A percentile compares a stretch with the other conserved stretches of the same genome.
Evolutionary conservation across 2,113 vertebrate species (phyloP).

Genomic region (Pteronura brasiliensis): DNA sequence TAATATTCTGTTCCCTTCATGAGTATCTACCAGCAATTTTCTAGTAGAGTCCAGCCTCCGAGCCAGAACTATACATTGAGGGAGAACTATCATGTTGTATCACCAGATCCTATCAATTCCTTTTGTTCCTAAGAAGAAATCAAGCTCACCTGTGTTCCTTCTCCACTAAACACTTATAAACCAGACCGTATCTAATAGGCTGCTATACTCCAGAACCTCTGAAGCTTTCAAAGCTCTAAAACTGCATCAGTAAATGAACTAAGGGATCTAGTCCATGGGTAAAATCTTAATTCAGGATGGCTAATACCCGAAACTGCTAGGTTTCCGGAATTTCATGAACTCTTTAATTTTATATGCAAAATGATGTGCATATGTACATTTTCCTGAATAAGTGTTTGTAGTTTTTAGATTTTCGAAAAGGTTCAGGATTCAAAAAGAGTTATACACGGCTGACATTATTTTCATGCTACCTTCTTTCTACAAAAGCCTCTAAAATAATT

Average conservation of each 20-base stretch:
- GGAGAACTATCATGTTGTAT: neutral
- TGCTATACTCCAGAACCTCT: neutral
- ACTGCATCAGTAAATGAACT: neutral
- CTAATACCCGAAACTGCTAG: neutral
- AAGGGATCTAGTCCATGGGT: slow-evolving; percentile 13
- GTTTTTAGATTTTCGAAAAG: slow-evolving; percentile 20
- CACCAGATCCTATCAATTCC: slow-evolving; percentile 8
- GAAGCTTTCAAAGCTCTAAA: slow-evolving; percentile 30
- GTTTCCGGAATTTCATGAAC: neutral
- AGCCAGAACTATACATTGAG: neutral
- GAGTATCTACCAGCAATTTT: neutral
- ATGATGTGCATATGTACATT: neutral
- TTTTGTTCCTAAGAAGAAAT: slow-evolving; percentile 31
- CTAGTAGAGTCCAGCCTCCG: neutral
- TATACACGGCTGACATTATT: neutral
- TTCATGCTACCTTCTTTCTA: neutral
- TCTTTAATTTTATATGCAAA: slow-evolving; percentile 13
- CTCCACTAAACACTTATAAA: slow-evolving; percentile 37
- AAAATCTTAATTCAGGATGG: neutral
- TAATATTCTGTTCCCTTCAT: neutral
- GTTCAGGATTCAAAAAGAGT: neutral
- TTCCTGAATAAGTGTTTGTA: slow-evolving; percentile 26
- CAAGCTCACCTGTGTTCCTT: neutral
- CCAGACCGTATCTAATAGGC: neutral
- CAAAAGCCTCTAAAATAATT: slow-evolving; percentile 32